phyloP scores from a whole-genome alignment of 1,140 invertebrate species.

The Holotrichia oblita region DNA sequence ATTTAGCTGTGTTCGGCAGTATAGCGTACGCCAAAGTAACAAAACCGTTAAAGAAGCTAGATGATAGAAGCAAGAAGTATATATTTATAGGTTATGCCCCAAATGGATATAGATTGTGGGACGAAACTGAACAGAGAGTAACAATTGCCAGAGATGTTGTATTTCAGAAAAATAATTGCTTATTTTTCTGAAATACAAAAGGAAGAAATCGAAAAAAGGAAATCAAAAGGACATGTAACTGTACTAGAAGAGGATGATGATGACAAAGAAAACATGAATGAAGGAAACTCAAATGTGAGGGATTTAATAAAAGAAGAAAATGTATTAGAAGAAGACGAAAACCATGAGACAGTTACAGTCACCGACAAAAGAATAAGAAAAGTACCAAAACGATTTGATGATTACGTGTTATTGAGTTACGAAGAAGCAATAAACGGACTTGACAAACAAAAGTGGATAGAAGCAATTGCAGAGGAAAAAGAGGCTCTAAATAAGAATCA shows the following conservation, averaged over 20 bases:
- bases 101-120: constrained; percentile 28
- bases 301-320: background rate
- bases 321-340: background rate
- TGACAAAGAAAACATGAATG: background rate
- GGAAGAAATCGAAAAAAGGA: background rate
- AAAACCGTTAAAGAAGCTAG: background rate
- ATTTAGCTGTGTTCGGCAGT: background rate
- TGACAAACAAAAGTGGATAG: background rate
- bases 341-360: background rate
- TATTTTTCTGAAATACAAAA: no score
- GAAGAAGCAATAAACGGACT: background rate
- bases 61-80: constrained; percentile 24
- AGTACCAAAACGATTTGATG: background rate
- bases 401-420: background rate
- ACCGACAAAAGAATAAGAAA: background rate
- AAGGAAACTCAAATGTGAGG: background rate
- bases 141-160: background rate
- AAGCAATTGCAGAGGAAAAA: background rate
- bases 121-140: background rate
- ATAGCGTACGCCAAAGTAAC: constrained; percentile 10
- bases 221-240: background rate
- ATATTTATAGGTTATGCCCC: constrained; percentile 21
- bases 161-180: constrained; percentile 12
- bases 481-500: background rate
- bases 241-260: background rate